Evolutionary conservation across 2,113 vertebrate genomes (phyloP).

Genomic region (Numida meleagris): DNA sequence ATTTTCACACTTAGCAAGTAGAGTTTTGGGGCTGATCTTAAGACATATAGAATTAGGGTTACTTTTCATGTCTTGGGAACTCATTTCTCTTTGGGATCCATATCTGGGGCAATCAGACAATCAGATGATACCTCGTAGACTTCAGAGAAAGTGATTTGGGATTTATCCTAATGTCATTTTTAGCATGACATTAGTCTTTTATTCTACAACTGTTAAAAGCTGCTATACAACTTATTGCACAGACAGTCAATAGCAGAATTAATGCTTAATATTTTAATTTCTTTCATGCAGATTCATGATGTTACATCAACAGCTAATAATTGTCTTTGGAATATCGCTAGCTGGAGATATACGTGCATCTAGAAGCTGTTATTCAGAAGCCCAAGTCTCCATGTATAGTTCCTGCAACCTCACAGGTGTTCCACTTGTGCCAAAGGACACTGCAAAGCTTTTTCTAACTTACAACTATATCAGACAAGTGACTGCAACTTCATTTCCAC

Average conservation of each 20-base stretch:
- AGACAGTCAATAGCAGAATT: neutral
- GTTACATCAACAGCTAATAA: constrained; percentile 23
- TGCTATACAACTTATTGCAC: neutral
- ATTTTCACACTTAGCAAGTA: neutral
- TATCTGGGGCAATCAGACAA: neutral
- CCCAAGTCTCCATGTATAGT: constrained; percentile 40
- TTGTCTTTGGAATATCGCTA: constrained; percentile 54
- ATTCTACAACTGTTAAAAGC: neutral
- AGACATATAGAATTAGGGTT: neutral
- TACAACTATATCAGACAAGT: constrained; percentile 79
- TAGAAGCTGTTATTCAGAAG: constrained; percentile 60
- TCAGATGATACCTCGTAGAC: neutral
- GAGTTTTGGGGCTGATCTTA: neutral
- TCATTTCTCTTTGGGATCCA: neutral
- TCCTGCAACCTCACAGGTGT: constrained; percentile 62
- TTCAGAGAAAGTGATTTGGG: neutral
- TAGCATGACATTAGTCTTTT: neutral
- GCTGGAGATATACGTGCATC: neutral
- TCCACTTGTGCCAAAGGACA: constrained; percentile 77
- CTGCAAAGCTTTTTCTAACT: constrained; percentile 74
- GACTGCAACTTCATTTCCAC: constrained; percentile 74
- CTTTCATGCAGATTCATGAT: constrained; percentile 52
- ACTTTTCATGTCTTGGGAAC: neutral
- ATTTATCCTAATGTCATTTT: neutral
- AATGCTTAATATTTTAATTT: neutral